These are phyloP conservation scores for Paramisgurnus dabryanus DNA, from an alignment of 2,113 vertebrate species.

Conservation along the genomic window DNA sequence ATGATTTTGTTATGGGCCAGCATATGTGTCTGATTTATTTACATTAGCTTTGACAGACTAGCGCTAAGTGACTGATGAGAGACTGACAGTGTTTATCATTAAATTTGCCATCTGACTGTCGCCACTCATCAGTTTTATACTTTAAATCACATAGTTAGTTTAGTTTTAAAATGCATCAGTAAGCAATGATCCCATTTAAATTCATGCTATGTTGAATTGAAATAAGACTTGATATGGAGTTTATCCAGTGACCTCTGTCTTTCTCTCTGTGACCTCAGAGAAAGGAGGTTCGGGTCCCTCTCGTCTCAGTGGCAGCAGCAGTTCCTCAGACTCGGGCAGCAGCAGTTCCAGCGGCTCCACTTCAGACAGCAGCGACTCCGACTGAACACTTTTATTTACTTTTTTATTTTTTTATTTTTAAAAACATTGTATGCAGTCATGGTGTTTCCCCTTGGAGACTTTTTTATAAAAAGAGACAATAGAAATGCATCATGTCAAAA, in stretches of 20 bases:
- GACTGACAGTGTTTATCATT: no score
- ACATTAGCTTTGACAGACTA: no score
- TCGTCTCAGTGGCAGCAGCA: constrained; percentile 78
- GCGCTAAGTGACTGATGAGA: no score
- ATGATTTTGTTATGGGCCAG: no score
- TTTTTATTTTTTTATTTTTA: constrained; percentile 28
- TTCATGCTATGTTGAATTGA: no score
- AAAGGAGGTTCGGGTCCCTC: constrained; percentile 78
- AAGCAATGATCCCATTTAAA: no score
- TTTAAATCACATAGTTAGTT: no score
- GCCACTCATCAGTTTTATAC: no score
- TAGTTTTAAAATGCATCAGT: no score
- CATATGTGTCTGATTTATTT: no score
- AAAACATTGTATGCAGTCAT: constrained; percentile 55
- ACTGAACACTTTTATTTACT: constrained; percentile 58
- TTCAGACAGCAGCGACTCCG: constrained; percentile 87
- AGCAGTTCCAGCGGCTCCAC: constrained; percentile 86
- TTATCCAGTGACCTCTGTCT: background rate
- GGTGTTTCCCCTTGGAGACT: constrained; percentile 52
- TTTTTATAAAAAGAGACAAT: constrained; percentile 50
- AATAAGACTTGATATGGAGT: no score
- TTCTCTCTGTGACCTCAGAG: constrained; percentile 65
- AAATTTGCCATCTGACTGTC: no score
- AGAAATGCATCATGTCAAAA: constrained; percentile 53
- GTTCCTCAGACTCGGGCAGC: constrained; percentile 83